Conservation (phyloP, 2,888 invertebrate genomes). For the Escarpia spicata region DNA sequence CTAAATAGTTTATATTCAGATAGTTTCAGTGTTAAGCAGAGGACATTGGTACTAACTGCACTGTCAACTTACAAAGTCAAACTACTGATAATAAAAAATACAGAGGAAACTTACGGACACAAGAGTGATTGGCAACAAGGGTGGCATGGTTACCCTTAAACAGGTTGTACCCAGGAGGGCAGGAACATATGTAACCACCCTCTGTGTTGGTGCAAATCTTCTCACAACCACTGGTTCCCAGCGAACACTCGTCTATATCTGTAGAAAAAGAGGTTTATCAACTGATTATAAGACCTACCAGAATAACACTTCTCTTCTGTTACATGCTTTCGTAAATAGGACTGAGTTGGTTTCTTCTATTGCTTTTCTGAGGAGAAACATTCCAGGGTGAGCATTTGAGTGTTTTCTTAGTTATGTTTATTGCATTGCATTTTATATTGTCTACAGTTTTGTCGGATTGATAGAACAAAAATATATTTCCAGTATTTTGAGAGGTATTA, state of each 20-base stretch:
- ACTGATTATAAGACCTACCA: not conserved
- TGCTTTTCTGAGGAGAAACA: no score
- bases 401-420: no score
- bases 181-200: slow-evolving; percentile 19
- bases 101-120: not conserved
- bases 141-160: not conserved
- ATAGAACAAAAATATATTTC: no score
- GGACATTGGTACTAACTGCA: no score
- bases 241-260: slow-evolving; percentile 20
- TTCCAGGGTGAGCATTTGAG: no score
- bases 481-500: no score
- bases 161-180: slow-evolving; percentile 17
- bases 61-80: not conserved
- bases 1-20: not conserved
- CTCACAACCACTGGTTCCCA: not conserved
- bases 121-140: not conserved
- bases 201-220: slow-evolving; percentile 16
- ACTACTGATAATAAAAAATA: not conserved
- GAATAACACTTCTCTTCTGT: not conserved
- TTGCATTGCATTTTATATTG: no score
- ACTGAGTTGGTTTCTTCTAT: no score
- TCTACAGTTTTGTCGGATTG: no score
- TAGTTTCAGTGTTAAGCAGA: not conserved
- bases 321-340: not conserved
- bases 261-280: not conserved